Evolutionary conservation across 2,113 vertebrate species (phyloP).

Genomic region (Myotis yumanensis): DNA sequence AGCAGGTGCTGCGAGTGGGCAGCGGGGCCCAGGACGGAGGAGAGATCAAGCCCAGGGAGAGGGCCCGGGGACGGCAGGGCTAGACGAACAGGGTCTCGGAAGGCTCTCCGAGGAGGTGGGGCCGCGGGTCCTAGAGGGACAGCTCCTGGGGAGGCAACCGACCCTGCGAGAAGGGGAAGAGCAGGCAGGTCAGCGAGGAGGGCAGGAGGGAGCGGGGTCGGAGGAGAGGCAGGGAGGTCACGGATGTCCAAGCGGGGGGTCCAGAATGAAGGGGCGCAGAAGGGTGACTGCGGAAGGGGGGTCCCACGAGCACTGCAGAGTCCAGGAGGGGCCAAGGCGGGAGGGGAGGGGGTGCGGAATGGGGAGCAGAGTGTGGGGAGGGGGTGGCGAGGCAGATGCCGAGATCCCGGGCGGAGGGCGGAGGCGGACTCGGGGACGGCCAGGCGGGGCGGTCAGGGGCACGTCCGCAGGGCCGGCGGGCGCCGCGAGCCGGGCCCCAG

Average conservation of each 20-base stretch:
- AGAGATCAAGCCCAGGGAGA: background rate
- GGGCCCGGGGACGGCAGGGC: background rate
- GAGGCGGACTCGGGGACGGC: background rate
- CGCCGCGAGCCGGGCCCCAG: background rate
- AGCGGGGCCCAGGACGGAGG: background rate
- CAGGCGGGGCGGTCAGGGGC: background rate
- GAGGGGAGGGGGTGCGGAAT: background rate
- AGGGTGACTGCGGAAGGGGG: background rate
- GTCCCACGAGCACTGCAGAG: background rate
- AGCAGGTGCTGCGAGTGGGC: background rate
- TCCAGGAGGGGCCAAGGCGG: background rate
- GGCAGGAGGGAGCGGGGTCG: background rate
- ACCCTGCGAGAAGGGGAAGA: background rate
- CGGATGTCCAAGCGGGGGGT: background rate
- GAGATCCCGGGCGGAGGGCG: background rate
- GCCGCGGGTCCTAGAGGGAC: constrained; percentile 56
- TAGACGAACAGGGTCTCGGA: background rate
- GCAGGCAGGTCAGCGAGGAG: background rate
- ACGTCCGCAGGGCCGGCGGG: constrained; percentile 33
- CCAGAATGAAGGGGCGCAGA: background rate
- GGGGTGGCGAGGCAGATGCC: background rate
- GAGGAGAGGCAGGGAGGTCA: background rate
- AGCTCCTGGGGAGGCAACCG: constrained; percentile 48
- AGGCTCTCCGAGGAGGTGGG: background rate
- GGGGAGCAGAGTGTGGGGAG: background rate